These are phyloP conservation scores for Pelusios castaneus DNA, from an alignment of 2,113 vertebrate genomes.

Conservation along the genomic window DNA sequence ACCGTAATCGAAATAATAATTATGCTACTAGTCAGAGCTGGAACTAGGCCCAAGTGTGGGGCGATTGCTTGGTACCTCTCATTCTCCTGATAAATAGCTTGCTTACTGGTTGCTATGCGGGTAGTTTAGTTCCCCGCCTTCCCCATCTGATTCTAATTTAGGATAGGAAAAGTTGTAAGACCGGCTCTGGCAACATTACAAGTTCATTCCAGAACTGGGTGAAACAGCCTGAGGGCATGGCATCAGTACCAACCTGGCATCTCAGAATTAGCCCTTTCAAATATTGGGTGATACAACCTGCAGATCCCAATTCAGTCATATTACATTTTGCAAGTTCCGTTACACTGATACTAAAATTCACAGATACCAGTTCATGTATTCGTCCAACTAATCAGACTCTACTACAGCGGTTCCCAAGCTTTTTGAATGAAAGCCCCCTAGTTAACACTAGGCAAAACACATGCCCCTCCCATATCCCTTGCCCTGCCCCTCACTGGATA, in stretches of 20 bases:
- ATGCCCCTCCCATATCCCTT: too few relatives aligned
- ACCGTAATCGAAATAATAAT: background rate
- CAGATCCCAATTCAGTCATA: conserved; percentile 37
- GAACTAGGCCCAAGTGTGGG: background rate
- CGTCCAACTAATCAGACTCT: too few relatives aligned
- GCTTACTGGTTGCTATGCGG: background rate
- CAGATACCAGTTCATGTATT: too few relatives aligned
- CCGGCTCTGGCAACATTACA: background rate
- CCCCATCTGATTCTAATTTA: background rate
- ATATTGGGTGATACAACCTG: conserved; percentile 42
- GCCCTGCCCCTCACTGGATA: too few relatives aligned
- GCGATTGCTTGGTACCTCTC: background rate
- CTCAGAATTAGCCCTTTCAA: background rate
- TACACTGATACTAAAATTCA: too few relatives aligned
- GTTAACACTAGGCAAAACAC: too few relatives aligned
- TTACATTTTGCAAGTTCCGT: conserved; percentile 30
- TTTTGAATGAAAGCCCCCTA: too few relatives aligned
- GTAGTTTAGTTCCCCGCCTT: background rate
- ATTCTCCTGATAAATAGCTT: fast-evolving
- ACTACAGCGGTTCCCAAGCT: too few relatives aligned
- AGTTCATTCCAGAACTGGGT: conserved; percentile 30
- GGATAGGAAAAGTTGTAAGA: background rate
- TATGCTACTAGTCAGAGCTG: background rate
- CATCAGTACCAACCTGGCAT: conserved; percentile 7
- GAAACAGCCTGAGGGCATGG: conserved; percentile 37